A percentile compares a stretch with the other conserved stretches of the same genome.
phyloP scores from a whole-genome alignment of 2,113 vertebrate species.

The Pseudorasbora parva region DNA sequence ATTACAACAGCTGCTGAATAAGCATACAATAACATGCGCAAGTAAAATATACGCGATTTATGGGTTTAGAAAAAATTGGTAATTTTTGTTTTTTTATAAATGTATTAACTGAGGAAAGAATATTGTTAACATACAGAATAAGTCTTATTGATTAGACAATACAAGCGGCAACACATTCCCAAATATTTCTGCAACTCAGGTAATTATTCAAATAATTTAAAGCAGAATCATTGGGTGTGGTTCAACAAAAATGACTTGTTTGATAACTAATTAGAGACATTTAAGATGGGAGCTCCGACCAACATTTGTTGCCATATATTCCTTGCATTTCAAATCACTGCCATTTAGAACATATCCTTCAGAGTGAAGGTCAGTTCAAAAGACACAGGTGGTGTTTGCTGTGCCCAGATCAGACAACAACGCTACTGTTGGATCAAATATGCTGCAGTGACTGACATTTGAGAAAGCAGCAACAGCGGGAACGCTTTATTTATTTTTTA shows the following conservation, averaged over 20 bases:
- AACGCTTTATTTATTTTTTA: slow-evolving; percentile 8
- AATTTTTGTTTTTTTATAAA: too few species aligned
- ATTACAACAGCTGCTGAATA: too few species aligned
- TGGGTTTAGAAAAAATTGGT: background rate
- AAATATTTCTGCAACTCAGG: background rate
- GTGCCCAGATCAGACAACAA: slow-evolving; percentile 37
- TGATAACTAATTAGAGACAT: background rate
- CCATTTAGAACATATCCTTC: slow-evolving; percentile 16
- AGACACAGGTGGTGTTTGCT: slow-evolving; percentile 48
- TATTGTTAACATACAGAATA: background rate
- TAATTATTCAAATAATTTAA: background rate
- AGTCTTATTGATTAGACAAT: background rate
- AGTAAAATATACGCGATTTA: background rate
- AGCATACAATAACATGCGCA: too few species aligned
- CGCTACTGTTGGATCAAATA: slow-evolving; percentile 9
- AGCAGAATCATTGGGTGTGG: background rate
- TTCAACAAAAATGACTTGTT: background rate
- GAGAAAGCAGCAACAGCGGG: background rate
- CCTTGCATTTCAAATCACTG: background rate
- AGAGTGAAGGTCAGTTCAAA: slow-evolving; percentile 52
- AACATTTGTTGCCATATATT: background rate
- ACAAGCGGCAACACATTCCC: background rate
- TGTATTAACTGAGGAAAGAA: background rate
- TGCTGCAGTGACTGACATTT: slow-evolving; percentile 26
- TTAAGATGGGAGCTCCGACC: background rate